A percentile compares a stretch with the other conserved stretches of the same genome.
Conservation (phyloP, 37 sponge, comb jelly and placozoan genomes). For the Geodia barretti region DNA sequence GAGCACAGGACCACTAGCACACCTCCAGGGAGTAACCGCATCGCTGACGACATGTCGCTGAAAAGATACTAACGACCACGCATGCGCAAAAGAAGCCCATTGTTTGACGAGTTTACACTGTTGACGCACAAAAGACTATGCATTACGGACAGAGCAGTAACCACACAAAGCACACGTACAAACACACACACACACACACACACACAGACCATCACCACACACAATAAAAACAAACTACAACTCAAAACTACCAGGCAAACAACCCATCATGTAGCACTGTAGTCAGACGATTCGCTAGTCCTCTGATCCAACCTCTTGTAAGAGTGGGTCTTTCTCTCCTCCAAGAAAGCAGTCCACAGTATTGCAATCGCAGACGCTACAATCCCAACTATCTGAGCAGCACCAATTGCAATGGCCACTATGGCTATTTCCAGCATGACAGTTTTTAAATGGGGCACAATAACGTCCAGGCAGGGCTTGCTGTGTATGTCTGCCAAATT, state of each 20-base stretch:
- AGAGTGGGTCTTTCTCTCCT: not conserved
- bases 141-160: too few relatives aligned
- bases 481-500: not conserved
- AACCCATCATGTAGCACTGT: not conserved
- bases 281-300: not conserved
- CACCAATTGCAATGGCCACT: not conserved
- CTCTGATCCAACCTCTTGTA: not conserved
- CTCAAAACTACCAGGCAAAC: not conserved
- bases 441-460: not conserved
- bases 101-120: too few relatives aligned
- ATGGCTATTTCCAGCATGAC: slow-evolving; percentile 2
- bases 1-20: too few relatives aligned
- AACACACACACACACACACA: too few relatives aligned
- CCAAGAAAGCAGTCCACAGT: not conserved
- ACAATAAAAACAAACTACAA: not conserved
- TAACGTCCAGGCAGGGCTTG: slow-evolving; percentile 11
- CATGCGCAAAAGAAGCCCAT: too few relatives aligned
- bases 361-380: not conserved
- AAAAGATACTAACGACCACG: too few relatives aligned
- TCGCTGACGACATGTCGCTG: too few relatives aligned
- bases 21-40: too few relatives aligned
- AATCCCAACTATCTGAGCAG: slow-evolving; percentile 7
- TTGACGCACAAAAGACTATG: too few relatives aligned
- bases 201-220: too few relatives aligned
- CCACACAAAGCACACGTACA: too few relatives aligned